phyloP scores from a whole-genome alignment of 2,113 vertebrate species.

The Pseudonaja textilis region DNA sequence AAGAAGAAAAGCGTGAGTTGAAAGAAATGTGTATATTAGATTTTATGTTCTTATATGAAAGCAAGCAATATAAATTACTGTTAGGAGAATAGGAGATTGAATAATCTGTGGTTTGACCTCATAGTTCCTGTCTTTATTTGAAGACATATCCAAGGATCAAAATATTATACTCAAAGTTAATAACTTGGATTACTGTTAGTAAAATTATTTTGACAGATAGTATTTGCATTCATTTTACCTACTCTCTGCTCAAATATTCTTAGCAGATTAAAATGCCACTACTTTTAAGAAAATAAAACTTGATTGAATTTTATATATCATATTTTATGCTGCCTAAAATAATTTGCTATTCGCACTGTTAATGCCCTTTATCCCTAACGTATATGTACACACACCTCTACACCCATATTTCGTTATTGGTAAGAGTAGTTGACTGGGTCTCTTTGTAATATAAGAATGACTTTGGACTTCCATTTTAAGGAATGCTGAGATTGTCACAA shows the following conservation, averaged over 20 bases:
- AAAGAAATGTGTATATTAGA: not conserved
- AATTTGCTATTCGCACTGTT: not conserved
- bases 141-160: not conserved
- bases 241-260: not conserved
- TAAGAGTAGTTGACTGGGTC: not conserved
- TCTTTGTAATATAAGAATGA: not conserved
- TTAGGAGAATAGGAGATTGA: not conserved
- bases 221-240: not conserved
- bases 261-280: not conserved
- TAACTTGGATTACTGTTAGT: not conserved
- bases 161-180: not conserved
- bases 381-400: not conserved
- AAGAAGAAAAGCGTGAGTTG: not conserved
- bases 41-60: not conserved
- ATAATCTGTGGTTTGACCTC: not conserved
- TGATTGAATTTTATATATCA: not conserved
- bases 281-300: not conserved
- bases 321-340: not conserved
- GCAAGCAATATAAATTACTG: not conserved
- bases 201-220: not conserved
- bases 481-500: not conserved
- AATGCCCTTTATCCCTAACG: not conserved
- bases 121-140: not conserved
- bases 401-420: not conserved
- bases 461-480: not conserved